Evolutionary conservation across 2,888 invertebrate genomes (phyloP), one percentile per base, ranked within the genome.

Genomic region (Quadroppia sp.): DNA sequence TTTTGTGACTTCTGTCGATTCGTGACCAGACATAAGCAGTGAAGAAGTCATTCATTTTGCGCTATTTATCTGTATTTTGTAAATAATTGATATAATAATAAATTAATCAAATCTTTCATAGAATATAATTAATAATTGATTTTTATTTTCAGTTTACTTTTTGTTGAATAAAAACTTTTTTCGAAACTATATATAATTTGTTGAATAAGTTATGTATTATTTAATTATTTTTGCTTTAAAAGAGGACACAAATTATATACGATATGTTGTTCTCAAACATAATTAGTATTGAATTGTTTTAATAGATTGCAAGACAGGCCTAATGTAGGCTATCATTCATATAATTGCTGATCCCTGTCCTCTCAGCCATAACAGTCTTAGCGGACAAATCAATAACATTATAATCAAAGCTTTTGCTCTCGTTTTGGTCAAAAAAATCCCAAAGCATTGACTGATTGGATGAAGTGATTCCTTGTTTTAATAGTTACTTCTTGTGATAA

Each of bases 1-100:
- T 67, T 67, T 67, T 67, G 67, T 67, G 67, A 67, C 67, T 67
- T 32, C 40, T 67, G 67, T 40, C 40, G 17, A 42, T 1, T 59
- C 67, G 67, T 67, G 67, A 67, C 67, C 20, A n/a, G 7, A 67
- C 67, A 67, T 67, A 67, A 40, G 9, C 13, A n/a, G 56, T 6
- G 3, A 32, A 59, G 15, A 59, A 59, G 30, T 59, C 28, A 67
- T 67, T 67, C 20, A 67, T 67, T 67, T 45, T 45, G 9, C n/a
- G 2, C 30, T 40, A 67, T 67, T 67, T 40, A 67, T 40, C n/a
- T 17, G n/a, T 67, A 67, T 67, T 67, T 67, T 67, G 67, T 67
- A 67, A 67, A 67, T 67, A 67, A 36, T 67, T 67, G 40, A 40
- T 40, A 20, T 67, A 28, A 59, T 59, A 30, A 67, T 40, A 67